Percentiles rank a stretch among this genome's conserved stretches.
phyloP scores from a whole-genome alignment of 2,113 vertebrate species.

The Thermophis baileyi region DNA sequence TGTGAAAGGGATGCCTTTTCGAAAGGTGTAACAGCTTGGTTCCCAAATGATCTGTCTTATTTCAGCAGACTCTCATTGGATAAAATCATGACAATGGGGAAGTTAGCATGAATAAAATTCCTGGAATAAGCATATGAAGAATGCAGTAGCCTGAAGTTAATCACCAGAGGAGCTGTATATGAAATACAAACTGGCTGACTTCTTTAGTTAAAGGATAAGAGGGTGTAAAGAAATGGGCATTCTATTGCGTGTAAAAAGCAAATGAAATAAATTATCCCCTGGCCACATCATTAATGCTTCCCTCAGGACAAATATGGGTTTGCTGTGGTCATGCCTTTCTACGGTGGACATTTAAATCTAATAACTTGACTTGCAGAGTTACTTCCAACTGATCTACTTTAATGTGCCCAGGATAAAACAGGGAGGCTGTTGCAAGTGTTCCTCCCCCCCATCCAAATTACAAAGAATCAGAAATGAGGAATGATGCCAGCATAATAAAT shows the following conservation, averaged over 20 bases:
- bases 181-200: neutral
- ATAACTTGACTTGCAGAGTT: neutral
- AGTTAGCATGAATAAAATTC: neutral
- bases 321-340: neutral
- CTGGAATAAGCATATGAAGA: neutral
- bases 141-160: neutral
- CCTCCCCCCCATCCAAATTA: neutral
- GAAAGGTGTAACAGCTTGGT: conserved; percentile 38
- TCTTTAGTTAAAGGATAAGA: neutral
- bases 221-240: neutral
- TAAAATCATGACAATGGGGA: neutral
- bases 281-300: neutral
- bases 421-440: too few species aligned
- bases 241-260: neutral
- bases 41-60: conserved; percentile 9
- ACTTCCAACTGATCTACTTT: neutral
- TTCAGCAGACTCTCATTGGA: neutral
- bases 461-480: neutral
- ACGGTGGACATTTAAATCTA: neutral
- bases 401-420: neutral
- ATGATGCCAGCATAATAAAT: neutral
- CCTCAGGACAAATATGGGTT: neutral
- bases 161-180: neutral
- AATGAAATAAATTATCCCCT: neutral
- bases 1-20: neutral